Base-by-base conservation (phyloP, 2,888 invertebrate species). In the Rhingia campestris region DNA sequence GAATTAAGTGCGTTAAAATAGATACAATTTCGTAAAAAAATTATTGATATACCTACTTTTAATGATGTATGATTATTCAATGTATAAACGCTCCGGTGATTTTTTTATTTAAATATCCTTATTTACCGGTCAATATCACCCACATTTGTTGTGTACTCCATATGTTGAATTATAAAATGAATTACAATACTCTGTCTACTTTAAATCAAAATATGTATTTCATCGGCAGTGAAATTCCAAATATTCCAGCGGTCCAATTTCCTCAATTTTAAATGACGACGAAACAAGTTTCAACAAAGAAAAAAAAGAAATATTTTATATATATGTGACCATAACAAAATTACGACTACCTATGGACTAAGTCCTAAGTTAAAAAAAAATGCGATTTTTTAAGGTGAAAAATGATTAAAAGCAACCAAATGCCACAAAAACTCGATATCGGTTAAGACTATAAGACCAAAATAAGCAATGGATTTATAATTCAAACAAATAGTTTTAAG, bases 181-280 rank as follows among this genome's bases (percentile, higher is more conserved):
- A 35, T 32, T 33, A 59, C 47, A 9, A 14, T 4, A 6, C 43
- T 61, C 39, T 58, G 49, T 32, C 43, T 14, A 45, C 7, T 53
- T 14, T 41, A 9, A 53, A 67, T 30, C n/a, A 45, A 54, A 39
- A 43, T 10, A 35, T 63, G 51, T 32, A 53, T 66, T 53, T 22
- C 39, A n/a, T 51, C 51, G 53, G 39, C 7, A 63, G 30, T 12
- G 32, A 61, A 43, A 73, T 54, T 32, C 47, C 45, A 47, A 64
- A 12, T 39, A 47, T 61, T 43, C n/a, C 43, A 73, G 54, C 63
- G 73, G 63, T 56, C 63, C 63, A 64, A 56, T 73, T 53, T 63
- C 61, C 56, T 39, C 32, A 73, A 56, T 73, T 73, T 73, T 64
- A 64, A 64, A 64, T 54, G 73, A 64, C 39, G 45, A 56, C 54